Evolutionary conservation across 2,113 vertebrate genomes (phyloP).

Genomic region (Struthio camelus): DNA sequence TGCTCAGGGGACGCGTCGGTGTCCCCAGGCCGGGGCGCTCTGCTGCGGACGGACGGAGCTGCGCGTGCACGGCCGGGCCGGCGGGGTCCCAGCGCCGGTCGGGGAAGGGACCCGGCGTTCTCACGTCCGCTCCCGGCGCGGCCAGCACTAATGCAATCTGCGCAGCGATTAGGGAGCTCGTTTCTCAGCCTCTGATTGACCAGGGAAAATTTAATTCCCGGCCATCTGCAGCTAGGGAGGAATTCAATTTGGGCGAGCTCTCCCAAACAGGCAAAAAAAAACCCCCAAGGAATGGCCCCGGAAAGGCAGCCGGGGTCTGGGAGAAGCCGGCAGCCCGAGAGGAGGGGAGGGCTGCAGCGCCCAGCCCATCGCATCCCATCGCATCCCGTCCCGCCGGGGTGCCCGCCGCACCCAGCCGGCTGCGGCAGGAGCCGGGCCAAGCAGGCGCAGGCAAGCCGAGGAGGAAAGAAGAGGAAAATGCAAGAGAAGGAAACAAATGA

Average conservation of each 20-base stretch:
- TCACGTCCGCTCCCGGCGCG: neutral
- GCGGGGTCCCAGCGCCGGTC: neutral
- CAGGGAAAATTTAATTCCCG: conserved; percentile 52
- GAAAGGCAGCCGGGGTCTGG: neutral
- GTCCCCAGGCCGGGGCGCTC: no score
- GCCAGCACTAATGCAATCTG: neutral
- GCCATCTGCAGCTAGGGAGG: conserved; percentile 43
- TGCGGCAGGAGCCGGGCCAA: neutral
- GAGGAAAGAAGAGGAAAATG: neutral
- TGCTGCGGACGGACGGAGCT: no score
- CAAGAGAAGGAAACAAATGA: neutral
- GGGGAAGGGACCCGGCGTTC: neutral
- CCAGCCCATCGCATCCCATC: no score
- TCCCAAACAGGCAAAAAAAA: neutral
- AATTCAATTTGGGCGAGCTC: conserved; percentile 20
- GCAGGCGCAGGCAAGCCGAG: neutral
- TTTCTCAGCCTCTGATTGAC: conserved; percentile 26
- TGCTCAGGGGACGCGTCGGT: no score
- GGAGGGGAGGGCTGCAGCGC: no score
- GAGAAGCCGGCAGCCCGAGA: no score
- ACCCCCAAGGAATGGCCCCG: neutral
- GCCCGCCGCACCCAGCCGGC: neutral
- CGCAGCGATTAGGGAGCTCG: neutral
- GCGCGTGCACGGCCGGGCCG: no score
- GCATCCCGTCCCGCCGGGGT: no score